phyloP scores from a whole-genome alignment of 2,113 vertebrate species.

The Spilogale gracilis region DNA sequence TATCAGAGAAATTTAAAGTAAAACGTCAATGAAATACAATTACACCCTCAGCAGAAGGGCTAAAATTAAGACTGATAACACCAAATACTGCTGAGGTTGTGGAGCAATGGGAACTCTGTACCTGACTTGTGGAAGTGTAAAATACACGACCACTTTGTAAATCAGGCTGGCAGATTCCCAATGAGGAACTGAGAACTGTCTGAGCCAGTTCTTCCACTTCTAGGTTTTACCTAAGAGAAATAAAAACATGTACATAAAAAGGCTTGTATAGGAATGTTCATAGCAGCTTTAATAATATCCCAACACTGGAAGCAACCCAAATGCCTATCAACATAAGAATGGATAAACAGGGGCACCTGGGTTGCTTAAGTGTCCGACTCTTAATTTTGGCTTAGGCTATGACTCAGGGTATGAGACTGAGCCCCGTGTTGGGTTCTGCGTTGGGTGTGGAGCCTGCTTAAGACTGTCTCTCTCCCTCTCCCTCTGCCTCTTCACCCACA shows the following conservation, averaged over 20 bases:
- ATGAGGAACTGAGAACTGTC: not conserved
- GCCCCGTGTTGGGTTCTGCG: not conserved
- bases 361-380: not conserved
- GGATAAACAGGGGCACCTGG: not conserved
- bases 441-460: not conserved
- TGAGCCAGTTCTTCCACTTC: not conserved
- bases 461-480: not conserved
- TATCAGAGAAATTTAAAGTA: not conserved
- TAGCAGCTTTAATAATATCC: not conserved
- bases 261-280: not conserved
- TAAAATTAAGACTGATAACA: not conserved
- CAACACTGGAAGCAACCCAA: not conserved
- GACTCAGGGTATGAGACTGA: not conserved
- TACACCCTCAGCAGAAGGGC: not conserved
- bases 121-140: not conserved
- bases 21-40: not conserved
- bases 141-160: not conserved
- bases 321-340: not conserved
- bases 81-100: not conserved
- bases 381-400: not conserved
- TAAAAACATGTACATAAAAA: not conserved
- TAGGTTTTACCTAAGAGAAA: not conserved
- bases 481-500: not conserved
- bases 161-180: not conserved
- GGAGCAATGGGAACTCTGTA: not conserved